Evolutionary conservation across 2,797 vertebrate species (phyloP).

Genomic region (Pangasius djambal): DNA sequence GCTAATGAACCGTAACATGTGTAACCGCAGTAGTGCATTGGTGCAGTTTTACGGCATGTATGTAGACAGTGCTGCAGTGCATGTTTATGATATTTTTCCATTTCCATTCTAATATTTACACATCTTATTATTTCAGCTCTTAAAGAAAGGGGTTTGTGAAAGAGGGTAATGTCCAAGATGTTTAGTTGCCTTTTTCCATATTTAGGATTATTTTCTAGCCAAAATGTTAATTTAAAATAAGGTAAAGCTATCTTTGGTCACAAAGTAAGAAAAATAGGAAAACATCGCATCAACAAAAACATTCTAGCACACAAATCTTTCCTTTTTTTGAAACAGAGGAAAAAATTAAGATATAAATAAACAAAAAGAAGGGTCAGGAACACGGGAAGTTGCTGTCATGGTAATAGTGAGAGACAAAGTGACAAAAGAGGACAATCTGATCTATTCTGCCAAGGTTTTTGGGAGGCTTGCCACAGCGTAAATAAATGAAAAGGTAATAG

Average conservation of each 20-base stretch:
- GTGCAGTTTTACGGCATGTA: conserved; percentile 69
- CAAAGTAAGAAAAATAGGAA: conserved; percentile 77
- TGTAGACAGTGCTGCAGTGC: conserved; percentile 72
- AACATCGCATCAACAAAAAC: conserved; percentile 37
- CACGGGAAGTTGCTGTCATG: background rate
- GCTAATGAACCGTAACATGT: conserved; percentile 17
- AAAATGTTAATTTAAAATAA: conserved; percentile 52
- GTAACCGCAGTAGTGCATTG: conserved; percentile 42
- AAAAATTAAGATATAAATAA: conserved; percentile 44
- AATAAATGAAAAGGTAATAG: conserved; percentile 41
- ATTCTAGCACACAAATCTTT: conserved; percentile 32
- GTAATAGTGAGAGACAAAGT: background rate
- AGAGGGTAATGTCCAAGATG: conserved; percentile 66
- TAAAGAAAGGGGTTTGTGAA: conserved; percentile 79
- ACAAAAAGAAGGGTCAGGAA: conserved; percentile 45
- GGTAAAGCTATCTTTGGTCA: conserved; percentile 91
- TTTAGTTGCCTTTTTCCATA: conserved; percentile 25
- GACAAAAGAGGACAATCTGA: conserved; percentile 9
- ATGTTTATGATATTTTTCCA: conserved; percentile 62
- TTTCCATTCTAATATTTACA: conserved; percentile 78
- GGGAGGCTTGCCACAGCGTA: conserved; percentile 24
- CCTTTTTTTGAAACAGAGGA: conserved; percentile 27
- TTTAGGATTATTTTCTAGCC: conserved; percentile 18
- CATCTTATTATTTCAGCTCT: conserved; percentile 62
- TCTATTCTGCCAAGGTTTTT: conserved; percentile 42